Evolutionary conservation across 2,113 vertebrate genomes (phyloP), one percentile per base, ranked within the genome.

Genomic region (Bettongia penicillata): DNA sequence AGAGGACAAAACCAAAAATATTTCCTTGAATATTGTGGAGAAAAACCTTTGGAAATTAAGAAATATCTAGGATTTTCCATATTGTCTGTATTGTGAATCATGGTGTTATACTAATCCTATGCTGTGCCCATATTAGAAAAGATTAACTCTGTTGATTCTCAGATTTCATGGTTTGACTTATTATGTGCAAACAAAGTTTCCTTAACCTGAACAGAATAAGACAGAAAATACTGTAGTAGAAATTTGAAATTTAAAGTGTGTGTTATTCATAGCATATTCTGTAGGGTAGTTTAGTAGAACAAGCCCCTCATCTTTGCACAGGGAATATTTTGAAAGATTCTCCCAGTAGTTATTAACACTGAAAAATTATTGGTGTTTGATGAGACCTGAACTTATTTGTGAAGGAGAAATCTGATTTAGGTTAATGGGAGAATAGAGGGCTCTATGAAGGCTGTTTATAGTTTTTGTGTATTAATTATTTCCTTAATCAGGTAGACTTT

Each of bases 371-470:
- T 77, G 37, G 51, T 94, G 68, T n/a, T 92, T 94, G 93, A 95
- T 52, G 48, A 95, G 96, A 96, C 92, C 93, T 51, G 49, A 24
- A 93, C 53, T 94, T 89, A 93, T 93, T 95, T 97, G 95, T 96
- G 91, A 95, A 98, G 91, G 91, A 97, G 77, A 96, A 90, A 97
- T 97, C 97, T 96, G 95, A 96, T 97, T 96, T 97, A 96, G 97
- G 91, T 93, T 96, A 97, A 97, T 98, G 95, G 93, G 89, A 50
- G 92, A 96, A 97, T 93, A 89, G 77, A 90, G 53, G 52, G 77
- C 95, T 97, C 93, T 95, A 9, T 91, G 92, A 97, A 51, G 91
- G 50, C 95, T 96, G 94, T 93, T 28, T 95, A 95, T 90, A 96
- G 92, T 95, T 95, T 97, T 53, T 94, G 89, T 68, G 93, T 43